Evolutionary conservation across 2,113 vertebrate species (phyloP).

Genomic region (Empidonax traillii): DNA sequence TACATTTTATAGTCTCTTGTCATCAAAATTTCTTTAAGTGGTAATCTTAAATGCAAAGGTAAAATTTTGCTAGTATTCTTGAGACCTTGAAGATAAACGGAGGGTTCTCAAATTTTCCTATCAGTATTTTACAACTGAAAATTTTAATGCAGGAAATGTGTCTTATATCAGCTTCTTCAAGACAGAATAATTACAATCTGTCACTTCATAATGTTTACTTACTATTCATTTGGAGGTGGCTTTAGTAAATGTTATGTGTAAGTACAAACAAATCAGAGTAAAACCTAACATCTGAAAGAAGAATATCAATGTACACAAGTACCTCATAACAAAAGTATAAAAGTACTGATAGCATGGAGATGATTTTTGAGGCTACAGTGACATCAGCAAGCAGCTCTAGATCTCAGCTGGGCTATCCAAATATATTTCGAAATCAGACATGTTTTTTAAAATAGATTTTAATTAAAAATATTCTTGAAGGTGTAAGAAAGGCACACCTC

Average conservation of each 20-base stretch:
- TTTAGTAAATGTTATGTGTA: not conserved
- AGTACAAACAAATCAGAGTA: not conserved
- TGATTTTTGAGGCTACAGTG: not conserved
- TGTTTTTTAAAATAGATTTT: not conserved
- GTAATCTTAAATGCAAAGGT: not conserved
- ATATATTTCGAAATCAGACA: not conserved
- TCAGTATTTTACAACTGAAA: not conserved
- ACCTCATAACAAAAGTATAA: not conserved
- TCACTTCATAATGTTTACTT: not conserved
- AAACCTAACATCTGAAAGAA: not conserved
- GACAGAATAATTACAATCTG: not conserved
- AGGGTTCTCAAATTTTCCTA: not conserved
- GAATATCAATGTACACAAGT: not conserved
- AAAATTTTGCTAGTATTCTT: not conserved
- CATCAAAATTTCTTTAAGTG: not conserved
- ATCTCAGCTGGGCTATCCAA: not conserved
- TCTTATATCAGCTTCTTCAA: not conserved
- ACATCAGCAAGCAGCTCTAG: not conserved
- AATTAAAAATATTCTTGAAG: not conserved
- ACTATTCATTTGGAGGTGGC: not conserved
- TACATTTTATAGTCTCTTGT: not conserved
- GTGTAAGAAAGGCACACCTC: not conserved
- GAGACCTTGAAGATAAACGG: not conserved
- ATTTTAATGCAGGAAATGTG: not conserved
- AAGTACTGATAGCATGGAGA: not conserved